A percentile compares a stretch with the other conserved stretches of the same genome.
Evolutionary conservation across 2,888 invertebrate species (phyloP).

Genomic region (Caenorhabditis sulstoni): DNA sequence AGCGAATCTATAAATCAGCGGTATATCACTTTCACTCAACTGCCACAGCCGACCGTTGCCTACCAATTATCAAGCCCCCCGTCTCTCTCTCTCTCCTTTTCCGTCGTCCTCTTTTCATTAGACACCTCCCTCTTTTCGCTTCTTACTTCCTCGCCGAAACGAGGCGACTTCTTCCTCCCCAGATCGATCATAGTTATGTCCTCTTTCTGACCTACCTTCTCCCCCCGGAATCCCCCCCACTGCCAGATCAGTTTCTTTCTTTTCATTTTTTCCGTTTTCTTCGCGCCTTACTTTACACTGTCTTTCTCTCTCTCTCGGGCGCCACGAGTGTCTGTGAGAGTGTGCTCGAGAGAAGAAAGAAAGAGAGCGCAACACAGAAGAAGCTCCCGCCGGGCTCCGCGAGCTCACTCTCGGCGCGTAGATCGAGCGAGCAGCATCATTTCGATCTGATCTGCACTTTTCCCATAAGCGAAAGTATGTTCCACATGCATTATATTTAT

Average conservation of each 20-base stretch:
- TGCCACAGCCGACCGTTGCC: conserved; percentile 49
- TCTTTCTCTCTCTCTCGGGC: conserved; percentile 17
- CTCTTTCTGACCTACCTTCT: conserved; percentile 32
- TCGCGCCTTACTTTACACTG: conserved; percentile 48
- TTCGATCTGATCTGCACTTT: conserved; percentile 22
- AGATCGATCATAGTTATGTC: conserved; percentile 49
- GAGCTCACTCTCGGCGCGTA: conserved; percentile 17
- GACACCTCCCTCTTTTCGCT: conserved; percentile 34
- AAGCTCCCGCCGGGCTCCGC: conserved; percentile 33
- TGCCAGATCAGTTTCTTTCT: conserved; percentile 14
- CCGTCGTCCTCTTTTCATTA: conserved; percentile 37
- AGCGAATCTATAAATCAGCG: conserved; percentile 50
- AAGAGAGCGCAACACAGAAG: conserved; percentile 42
- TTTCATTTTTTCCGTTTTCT: conserved; percentile 13
- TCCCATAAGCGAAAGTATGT: background rate
- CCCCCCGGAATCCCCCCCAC: conserved; percentile 11
- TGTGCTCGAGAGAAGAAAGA: conserved; percentile 35
- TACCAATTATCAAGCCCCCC: conserved; percentile 51
- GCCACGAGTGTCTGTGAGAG: conserved; percentile 51
- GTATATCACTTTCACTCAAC: conserved; percentile 58
- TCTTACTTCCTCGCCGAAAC: background rate
- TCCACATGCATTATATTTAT: conserved; percentile 4
- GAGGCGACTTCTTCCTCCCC: conserved; percentile 8
- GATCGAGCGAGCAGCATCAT: conserved; percentile 10
- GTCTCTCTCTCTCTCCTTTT: conserved; percentile 5